phyloP scores from a whole-genome alignment of 53 echinoderm and acorn worm species.

The Apostichopus leukothele region DNA sequence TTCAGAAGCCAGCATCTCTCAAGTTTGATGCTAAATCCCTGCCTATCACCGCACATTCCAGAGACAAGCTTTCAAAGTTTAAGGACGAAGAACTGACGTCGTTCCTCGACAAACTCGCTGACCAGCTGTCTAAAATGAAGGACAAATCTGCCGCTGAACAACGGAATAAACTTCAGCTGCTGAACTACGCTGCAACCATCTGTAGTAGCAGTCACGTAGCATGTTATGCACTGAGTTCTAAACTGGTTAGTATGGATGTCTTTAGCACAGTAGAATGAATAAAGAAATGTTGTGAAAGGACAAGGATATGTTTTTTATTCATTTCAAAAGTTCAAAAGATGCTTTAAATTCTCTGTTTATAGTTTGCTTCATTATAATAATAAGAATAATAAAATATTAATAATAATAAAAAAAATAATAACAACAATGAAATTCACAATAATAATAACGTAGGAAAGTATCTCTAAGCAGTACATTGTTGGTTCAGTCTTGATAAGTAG shows the following conservation, averaged over 20 bases:
- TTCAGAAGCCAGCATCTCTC: constrained; percentile 84
- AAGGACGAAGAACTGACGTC: constrained; percentile 45
- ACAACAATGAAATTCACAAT: too few relatives aligned
- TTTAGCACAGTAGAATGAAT: too few relatives aligned
- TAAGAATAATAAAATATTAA: too few relatives aligned
- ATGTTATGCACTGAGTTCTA: constrained; percentile 60
- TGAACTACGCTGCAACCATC: constrained; percentile 80
- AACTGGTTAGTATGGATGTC: constrained; percentile 66
- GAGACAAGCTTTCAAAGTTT: constrained; percentile 75
- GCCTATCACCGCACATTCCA: constrained; percentile 63
- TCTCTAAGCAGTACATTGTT: too few relatives aligned
- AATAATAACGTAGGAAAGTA: too few relatives aligned
- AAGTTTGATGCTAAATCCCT: constrained; percentile 83
- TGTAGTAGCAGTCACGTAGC: constrained; percentile 63
- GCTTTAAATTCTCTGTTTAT: too few relatives aligned
- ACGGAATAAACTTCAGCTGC: constrained; percentile 78
- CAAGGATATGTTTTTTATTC: too few relatives aligned
- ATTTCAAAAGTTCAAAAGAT: too few relatives aligned
- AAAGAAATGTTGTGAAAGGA: too few relatives aligned
- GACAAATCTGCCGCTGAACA: constrained; percentile 88
- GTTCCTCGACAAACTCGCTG: constrained; percentile 67
- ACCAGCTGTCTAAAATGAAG: constrained; percentile 68
- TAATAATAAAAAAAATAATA: too few relatives aligned
- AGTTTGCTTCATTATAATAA: too few relatives aligned
- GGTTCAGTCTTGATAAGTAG: too few relatives aligned